Percentiles rank a stretch among this genome's conserved stretches.
Evolutionary conservation across 2,888 invertebrate genomes (phyloP).

Genomic region (Temnothorax rugatulus): DNA sequence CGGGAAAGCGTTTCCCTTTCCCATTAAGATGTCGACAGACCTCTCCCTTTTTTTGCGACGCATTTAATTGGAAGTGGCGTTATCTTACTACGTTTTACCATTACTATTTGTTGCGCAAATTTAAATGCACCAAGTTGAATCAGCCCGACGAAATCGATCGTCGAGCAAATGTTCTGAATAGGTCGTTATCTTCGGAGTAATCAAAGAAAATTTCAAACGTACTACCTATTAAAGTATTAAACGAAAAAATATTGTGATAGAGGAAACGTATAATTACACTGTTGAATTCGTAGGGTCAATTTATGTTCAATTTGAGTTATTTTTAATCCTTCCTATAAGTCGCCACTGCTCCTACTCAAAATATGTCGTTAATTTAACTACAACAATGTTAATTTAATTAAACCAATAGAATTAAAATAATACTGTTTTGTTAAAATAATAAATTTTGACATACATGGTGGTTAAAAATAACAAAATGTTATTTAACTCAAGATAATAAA

Average conservation of each 20-base stretch:
- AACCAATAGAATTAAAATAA: too few relatives aligned
- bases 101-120: background rate
- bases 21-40: constrained; percentile 4
- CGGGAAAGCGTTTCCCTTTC: background rate
- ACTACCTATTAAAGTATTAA: background rate
- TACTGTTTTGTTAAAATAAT: too few relatives aligned
- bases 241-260: background rate
- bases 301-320: too few relatives aligned
- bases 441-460: too few relatives aligned
- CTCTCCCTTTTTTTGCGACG: constrained; percentile 4
- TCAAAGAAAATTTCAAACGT: background rate
- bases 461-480: too few relatives aligned
- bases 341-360: too few relatives aligned
- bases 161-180: background rate
- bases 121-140: background rate
- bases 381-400: too few relatives aligned
- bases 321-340: too few relatives aligned
- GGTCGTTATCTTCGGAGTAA: background rate
- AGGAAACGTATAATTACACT: background rate
- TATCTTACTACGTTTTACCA: background rate
- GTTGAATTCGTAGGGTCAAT: too few relatives aligned
- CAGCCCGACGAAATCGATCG: background rate
- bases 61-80: background rate
- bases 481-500: too few relatives aligned
- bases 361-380: too few relatives aligned